These are phyloP conservation scores for Cyclina sinensis DNA, from an alignment of 1,140 invertebrate species.

Conservation along the genomic window DNA sequence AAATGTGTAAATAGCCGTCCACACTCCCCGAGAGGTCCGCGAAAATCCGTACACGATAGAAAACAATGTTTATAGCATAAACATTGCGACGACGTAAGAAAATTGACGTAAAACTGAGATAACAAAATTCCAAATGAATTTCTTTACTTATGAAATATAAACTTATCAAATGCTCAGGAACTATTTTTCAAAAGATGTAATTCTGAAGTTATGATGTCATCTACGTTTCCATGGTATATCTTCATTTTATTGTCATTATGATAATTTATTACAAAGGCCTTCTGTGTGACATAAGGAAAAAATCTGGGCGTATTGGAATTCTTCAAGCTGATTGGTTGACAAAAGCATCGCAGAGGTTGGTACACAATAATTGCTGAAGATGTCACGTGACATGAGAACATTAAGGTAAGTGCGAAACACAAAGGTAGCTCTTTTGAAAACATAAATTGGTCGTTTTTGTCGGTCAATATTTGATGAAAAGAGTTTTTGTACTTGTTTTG, in stretches of 20 bases:
- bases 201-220: not conserved
- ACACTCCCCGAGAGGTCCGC: conserved; percentile 38
- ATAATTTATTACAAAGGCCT: not conserved
- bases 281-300: conserved; percentile 1
- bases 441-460: conserved; percentile 39
- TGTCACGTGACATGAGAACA: conserved; percentile 24
- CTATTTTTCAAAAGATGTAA: not conserved
- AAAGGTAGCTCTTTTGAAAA: conserved; percentile 58
- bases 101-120: not conserved
- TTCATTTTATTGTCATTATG: not conserved
- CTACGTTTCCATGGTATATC: not conserved
- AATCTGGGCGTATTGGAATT: conserved; percentile 30
- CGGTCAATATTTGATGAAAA: conserved; percentile 64
- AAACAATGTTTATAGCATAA: conserved; percentile 59
- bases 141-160: not conserved
- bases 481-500: conserved; percentile 65
- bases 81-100: not conserved
- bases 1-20: conserved; percentile 61
- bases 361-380: not conserved
- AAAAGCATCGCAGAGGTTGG: not conserved
- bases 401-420: conserved; percentile 66
- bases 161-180: not conserved
- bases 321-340: conserved; percentile 58
- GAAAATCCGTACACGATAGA: conserved; percentile 41
- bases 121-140: not conserved